Conservation (phyloP, 2,113 vertebrate genomes). For the Urocitellus parryii region DNA sequence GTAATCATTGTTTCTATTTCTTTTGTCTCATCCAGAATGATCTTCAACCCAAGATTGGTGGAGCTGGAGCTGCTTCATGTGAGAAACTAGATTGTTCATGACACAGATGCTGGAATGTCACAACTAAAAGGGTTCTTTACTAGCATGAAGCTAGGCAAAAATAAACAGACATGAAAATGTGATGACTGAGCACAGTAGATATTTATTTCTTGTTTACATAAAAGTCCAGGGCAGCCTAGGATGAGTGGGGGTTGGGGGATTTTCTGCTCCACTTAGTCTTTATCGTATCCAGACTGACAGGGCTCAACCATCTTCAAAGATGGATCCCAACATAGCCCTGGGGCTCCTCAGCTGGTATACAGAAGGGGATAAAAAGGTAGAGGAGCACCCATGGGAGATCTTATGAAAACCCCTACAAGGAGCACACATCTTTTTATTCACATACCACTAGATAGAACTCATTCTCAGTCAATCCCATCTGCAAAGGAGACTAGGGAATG, state of each 20-base stretch:
- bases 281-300: neutral
- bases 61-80: neutral
- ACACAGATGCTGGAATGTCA: neutral
- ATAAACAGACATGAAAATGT: neutral
- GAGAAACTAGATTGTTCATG: neutral
- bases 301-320: neutral
- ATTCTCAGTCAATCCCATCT: neutral
- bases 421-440: neutral
- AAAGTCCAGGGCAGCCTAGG: neutral
- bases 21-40: slow-evolving; percentile 36
- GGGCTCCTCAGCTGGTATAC: neutral
- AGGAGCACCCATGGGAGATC: neutral
- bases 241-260: no score
- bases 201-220: neutral
- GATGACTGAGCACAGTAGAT: neutral
- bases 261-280: neutral
- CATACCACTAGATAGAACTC: neutral
- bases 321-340: neutral
- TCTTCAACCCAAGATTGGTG: neutral
- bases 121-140: neutral
- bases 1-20: neutral
- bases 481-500: neutral
- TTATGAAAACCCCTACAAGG: neutral
- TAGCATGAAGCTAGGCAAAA: neutral
- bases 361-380: neutral